phyloP scores from a whole-genome alignment of 2,113 vertebrate genomes.

The Prietella phreatophila region DNA sequence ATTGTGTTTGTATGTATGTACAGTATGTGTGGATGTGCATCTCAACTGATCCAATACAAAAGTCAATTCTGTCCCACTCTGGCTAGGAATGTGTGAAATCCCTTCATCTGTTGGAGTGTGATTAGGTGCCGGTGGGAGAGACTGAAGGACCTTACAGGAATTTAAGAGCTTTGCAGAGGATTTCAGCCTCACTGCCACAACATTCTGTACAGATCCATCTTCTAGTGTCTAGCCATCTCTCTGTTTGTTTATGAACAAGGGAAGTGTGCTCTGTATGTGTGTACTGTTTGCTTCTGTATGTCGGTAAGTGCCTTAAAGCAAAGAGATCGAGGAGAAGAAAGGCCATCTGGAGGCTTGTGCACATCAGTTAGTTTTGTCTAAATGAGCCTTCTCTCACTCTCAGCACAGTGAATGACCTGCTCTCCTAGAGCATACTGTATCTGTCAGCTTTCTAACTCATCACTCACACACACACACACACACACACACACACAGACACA shows the following conservation, averaged over 20 bases:
- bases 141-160: slow-evolving; percentile 19
- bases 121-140: background rate
- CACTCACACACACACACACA: background rate
- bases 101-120: slow-evolving; percentile 31
- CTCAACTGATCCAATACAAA: slow-evolving; percentile 22
- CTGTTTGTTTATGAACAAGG: background rate
- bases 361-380: slow-evolving; percentile 68
- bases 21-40: background rate
- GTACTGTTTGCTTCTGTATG: slow-evolving; percentile 1
- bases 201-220: slow-evolving; percentile 27
- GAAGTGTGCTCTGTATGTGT: slow-evolving; percentile 13
- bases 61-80: slow-evolving; percentile 12
- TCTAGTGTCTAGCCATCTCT: background rate
- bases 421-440: slow-evolving; percentile 58
- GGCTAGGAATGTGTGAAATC: slow-evolving; percentile 24
- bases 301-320: slow-evolving; percentile 22
- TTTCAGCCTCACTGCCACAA: slow-evolving; percentile 23
- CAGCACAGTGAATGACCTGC: slow-evolving; percentile 63
- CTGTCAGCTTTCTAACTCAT: slow-evolving; percentile 1
- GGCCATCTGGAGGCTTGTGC: slow-evolving; percentile 49
- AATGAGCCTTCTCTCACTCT: slow-evolving; percentile 57
- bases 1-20: background rate
- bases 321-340: slow-evolving; percentile 53
- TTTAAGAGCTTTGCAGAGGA: slow-evolving; percentile 38
- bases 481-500: background rate